Evolutionary conservation across 2,113 vertebrate genomes (phyloP), one percentile per base, ranked within the genome.

Genomic region (Neotragus moschatus): DNA sequence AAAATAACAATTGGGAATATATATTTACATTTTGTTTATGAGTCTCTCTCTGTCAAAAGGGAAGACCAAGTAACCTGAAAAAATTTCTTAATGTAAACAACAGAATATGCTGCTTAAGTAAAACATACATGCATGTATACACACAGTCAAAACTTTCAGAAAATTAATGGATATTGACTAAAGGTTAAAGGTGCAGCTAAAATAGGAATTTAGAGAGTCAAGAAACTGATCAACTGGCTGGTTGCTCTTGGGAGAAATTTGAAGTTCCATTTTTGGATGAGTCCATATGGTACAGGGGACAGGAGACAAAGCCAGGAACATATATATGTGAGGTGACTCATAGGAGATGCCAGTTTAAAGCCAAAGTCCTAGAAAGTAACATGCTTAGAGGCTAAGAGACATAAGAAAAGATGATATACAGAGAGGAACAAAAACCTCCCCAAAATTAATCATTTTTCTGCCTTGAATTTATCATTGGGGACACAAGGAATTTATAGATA

Each of bases 21-120:
- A 17, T 80, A 73, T 66, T 77, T 84, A 87, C 36, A 87, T 84
- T 80, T 60, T 60, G 23, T 23, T 70, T 7, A 53, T 87, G 45
- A 81, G 28, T 51, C 77, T 94, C 12, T 55, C 25, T 88, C 23
- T 94, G 47, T 89, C 79, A 86, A 14, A 91, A 96, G 21, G 14
- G 17, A 96, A 61, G 19, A 86, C 7, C 15, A 79, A 30, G 21
- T 49, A 80, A 39, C 15, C 21, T 92, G 28, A 82, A 66, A 2
- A 39, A 81, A 55, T 12, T 53, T 85, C 14, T 81, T 58, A 66
- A 2, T 45, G 19, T n/a, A 84, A 93, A 49, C 21, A 75, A 88
- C 23, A 43, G 66, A 84, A 58, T 70, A 7, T 33, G 6, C 10
- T 9, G 0, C 8, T 47, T 93, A 84, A 61, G 51, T 88, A 21